Evolutionary conservation across 2,888 invertebrate species (phyloP).

Genomic region (Brenthis ino): DNA sequence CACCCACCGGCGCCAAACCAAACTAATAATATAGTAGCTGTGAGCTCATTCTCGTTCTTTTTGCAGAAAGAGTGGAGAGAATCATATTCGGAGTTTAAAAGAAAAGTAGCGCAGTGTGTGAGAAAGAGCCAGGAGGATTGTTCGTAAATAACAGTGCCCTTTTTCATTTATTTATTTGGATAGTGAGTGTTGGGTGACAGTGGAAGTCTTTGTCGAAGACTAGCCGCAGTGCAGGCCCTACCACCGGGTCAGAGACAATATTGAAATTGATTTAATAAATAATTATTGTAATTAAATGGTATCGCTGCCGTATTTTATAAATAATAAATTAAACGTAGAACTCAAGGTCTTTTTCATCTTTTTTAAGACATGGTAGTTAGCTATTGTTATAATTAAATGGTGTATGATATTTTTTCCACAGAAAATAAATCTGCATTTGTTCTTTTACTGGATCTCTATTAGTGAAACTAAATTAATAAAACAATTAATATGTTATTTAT

Average conservation of each 20-base stretch:
- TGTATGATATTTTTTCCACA: slow-evolving; percentile 78
- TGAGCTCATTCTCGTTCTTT: slow-evolving; percentile 78
- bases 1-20: slow-evolving; percentile 50
- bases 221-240: slow-evolving; percentile 59
- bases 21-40: slow-evolving; percentile 79
- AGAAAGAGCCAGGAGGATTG: slow-evolving; percentile 99
- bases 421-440: slow-evolving; percentile 78
- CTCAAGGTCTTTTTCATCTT: slow-evolving; percentile 80
- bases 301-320: slow-evolving; percentile 81
- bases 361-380: slow-evolving; percentile 80
- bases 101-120: slow-evolving; percentile 98
- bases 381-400: slow-evolving; percentile 77
- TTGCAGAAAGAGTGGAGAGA: slow-evolving; percentile 99
- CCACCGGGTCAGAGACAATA: slow-evolving; percentile 77
- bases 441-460: slow-evolving; percentile 51
- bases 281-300: slow-evolving; percentile 80
- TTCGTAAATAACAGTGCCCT: slow-evolving; percentile 88
- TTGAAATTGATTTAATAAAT: slow-evolving; percentile 81
- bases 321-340: slow-evolving; percentile 73
- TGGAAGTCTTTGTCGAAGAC: slow-evolving; percentile 55
- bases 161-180: slow-evolving; percentile 75
- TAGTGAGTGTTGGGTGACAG: slow-evolving; percentile 78
- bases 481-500: slow-evolving; percentile 29
- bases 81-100: slow-evolving; percentile 97
- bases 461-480: slow-evolving; percentile 36